Conservation (phyloP, 2,797 vertebrate genomes). For the Pseudotriccus pelzelni region DNA sequence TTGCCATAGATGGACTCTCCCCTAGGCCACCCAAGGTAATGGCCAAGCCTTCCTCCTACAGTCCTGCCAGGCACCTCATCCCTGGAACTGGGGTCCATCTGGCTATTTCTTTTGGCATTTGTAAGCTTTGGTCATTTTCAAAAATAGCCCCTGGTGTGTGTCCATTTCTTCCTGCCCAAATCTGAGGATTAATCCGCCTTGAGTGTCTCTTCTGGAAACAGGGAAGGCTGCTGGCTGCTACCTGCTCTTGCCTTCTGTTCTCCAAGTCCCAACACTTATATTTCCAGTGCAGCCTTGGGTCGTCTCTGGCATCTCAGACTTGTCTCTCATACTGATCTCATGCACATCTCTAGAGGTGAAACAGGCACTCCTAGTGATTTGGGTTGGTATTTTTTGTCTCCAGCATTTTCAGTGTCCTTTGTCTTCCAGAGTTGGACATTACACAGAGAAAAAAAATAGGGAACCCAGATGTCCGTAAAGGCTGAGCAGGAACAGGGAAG, state of each 20-base stretch:
- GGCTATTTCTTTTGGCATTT: background rate
- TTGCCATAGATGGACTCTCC: background rate
- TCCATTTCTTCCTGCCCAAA: background rate
- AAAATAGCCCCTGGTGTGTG: background rate
- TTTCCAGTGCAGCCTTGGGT: background rate
- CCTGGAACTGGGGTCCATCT: fast-evolving
- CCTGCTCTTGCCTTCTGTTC: background rate
- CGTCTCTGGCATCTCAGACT: background rate
- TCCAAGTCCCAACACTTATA: background rate
- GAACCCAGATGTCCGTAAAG: background rate
- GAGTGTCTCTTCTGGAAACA: background rate
- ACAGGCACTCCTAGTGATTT: background rate
- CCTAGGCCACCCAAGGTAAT: slow-evolving; percentile 23
- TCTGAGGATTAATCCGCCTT: background rate
- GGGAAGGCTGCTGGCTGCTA: background rate
- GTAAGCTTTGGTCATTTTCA: background rate
- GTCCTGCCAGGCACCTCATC: background rate
- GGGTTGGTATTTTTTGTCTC: background rate
- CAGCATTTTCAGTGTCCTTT: background rate
- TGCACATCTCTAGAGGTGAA: background rate
- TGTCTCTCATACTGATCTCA: background rate
- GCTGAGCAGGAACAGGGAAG: background rate
- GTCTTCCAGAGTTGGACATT: background rate
- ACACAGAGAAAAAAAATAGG: background rate
- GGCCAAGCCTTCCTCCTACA: background rate